Evolutionary conservation across 2,888 invertebrate species (phyloP).

Genomic region (Mythimna lalbum): DNA sequence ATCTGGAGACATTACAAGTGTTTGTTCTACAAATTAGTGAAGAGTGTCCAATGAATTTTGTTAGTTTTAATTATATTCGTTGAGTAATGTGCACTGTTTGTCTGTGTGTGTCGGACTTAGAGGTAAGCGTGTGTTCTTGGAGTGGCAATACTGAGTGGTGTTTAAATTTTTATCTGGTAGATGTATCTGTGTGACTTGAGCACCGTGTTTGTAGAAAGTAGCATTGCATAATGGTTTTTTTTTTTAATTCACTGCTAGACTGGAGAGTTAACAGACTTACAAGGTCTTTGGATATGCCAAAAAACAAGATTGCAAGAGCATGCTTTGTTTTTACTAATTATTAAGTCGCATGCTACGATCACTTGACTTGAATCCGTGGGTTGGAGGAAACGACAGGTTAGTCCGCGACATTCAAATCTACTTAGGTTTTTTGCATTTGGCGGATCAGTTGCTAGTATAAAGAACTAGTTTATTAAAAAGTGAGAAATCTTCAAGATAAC

Average conservation of each 20-base stretch:
- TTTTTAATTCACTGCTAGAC: constrained; percentile 38
- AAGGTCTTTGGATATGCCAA: constrained; percentile 27
- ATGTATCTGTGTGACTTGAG: constrained; percentile 51
- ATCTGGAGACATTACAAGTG: constrained; percentile 66
- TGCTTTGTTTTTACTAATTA: constrained; percentile 34
- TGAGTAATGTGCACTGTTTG: constrained; percentile 50
- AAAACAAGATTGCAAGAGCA: constrained; percentile 26
- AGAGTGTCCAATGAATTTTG: constrained; percentile 54
- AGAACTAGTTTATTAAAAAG: no score
- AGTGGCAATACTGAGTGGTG: constrained; percentile 43
- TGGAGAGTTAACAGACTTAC: constrained; percentile 42
- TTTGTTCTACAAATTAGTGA: constrained; percentile 64
- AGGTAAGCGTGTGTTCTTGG: constrained; percentile 36
- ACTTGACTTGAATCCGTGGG: constrained; percentile 6
- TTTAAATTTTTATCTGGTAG: constrained; percentile 44
- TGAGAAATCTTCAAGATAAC: no score
- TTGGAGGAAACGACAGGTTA: neutral
- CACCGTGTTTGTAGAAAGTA: constrained; percentile 57
- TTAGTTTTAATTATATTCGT: constrained; percentile 50
- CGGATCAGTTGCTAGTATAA: no score
- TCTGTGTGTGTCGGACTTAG: constrained; percentile 41
- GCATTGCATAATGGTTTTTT: constrained; percentile 44
- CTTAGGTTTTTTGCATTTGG: no score
- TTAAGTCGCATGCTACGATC: constrained; percentile 27
- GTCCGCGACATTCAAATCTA: no score